Evolutionary conservation across 2,797 vertebrate species (phyloP).

Genomic region (Perdix hodgsoniae): DNA sequence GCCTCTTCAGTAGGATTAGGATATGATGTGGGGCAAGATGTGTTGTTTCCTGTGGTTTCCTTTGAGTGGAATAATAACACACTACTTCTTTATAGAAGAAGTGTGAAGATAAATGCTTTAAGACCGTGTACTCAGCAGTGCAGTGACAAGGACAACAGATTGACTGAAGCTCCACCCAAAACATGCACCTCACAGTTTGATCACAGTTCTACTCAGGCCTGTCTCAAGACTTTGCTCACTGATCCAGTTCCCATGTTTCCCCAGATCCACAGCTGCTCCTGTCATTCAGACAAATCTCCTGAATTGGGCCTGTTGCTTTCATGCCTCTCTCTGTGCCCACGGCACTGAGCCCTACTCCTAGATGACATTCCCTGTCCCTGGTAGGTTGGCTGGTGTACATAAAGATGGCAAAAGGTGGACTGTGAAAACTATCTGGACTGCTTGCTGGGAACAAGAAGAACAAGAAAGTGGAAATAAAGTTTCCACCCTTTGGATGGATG

Average conservation of each 20-base stretch:
- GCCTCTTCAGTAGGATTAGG: neutral
- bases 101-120: neutral
- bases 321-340: too few species aligned
- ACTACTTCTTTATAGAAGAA: neutral
- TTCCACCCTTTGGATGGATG: neutral
- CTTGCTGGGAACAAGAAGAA: neutral
- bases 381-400: neutral
- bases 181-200: neutral
- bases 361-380: neutral
- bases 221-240: neutral
- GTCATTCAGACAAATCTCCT: neutral
- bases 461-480: neutral
- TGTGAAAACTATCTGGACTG: neutral
- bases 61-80: neutral
- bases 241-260: neutral
- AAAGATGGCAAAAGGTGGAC: neutral
- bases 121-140: neutral
- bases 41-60: neutral
- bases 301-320: neutral
- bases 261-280: neutral
- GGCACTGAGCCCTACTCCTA: neutral
- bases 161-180: neutral
- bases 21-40: neutral
- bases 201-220: neutral
- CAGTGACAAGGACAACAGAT: neutral